These are phyloP conservation scores for Argynnis bischoffii DNA, from an alignment of 2,888 invertebrate genomes.

Conservation along the genomic window DNA sequence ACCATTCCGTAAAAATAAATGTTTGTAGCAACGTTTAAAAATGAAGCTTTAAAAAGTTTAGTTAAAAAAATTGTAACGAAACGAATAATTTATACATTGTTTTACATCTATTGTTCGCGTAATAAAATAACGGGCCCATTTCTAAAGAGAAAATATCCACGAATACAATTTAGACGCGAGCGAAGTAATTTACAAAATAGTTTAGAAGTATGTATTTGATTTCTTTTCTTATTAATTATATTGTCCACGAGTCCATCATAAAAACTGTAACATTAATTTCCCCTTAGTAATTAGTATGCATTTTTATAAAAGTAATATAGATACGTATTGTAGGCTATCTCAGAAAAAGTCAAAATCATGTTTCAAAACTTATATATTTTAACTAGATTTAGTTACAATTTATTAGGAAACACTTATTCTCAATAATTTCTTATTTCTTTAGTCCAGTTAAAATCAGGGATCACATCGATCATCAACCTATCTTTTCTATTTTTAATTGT, in stretches of 20 bases:
- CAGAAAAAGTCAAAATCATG: too few relatives aligned
- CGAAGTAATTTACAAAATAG: conserved; percentile 20
- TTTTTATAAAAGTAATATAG: too few relatives aligned
- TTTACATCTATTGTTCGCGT: conserved; percentile 26
- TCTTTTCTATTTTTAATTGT: too few relatives aligned
- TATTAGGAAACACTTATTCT: too few relatives aligned
- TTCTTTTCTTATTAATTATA: conserved; percentile 19
- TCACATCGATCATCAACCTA: too few relatives aligned
- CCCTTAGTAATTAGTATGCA: too few relatives aligned
- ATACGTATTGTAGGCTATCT: too few relatives aligned
- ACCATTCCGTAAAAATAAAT: neutral
- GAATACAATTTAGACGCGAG: conserved; percentile 22
- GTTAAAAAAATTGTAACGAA: conserved; percentile 19
- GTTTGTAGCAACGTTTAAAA: neutral
- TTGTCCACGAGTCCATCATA: neutral
- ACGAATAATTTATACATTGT: conserved; percentile 25
- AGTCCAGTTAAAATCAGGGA: too few relatives aligned
- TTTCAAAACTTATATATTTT: too few relatives aligned
- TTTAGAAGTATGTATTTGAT: conserved; percentile 8
- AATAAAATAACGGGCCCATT: conserved; percentile 28
- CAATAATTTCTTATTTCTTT: too few relatives aligned
- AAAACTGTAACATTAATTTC: too few relatives aligned
- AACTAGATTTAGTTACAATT: too few relatives aligned
- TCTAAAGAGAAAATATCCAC: conserved; percentile 26
- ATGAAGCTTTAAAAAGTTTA: conserved; percentile 11